Evolutionary conservation across 2,888 invertebrate genomes (phyloP).

Genomic region (Pharmacophagus antenor): DNA sequence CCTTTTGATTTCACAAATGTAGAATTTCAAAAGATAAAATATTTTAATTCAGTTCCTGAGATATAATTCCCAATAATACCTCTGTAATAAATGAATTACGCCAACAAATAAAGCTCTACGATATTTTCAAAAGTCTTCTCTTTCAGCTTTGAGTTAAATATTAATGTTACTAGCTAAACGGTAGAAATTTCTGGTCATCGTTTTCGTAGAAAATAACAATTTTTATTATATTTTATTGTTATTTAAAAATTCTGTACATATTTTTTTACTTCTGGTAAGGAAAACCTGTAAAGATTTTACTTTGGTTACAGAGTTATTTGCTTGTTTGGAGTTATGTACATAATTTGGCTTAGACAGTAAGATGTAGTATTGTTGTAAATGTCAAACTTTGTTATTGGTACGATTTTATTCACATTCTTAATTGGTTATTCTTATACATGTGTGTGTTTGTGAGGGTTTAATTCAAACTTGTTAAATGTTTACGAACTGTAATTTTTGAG

Average conservation of each 20-base stretch:
- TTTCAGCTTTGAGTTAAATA: neutral
- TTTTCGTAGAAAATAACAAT: neutral
- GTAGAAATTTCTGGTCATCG: neutral
- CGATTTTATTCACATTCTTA: neutral
- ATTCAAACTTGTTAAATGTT: constrained; percentile 7
- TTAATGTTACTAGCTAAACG: neutral
- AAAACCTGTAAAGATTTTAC: neutral
- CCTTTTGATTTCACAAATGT: too few species aligned
- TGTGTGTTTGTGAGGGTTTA: constrained; percentile 8
- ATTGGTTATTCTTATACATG: neutral
- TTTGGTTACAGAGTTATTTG: neutral
- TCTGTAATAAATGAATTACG: too few species aligned
- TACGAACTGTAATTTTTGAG: constrained; percentile 3
- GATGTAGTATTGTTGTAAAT: neutral
- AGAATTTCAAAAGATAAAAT: too few species aligned
- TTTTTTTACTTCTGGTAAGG: neutral
- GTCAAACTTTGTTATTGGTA: neutral
- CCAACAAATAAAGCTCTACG: neutral
- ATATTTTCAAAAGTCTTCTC: neutral
- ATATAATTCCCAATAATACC: too few species aligned
- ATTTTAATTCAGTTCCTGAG: too few species aligned
- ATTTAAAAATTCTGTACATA: neutral
- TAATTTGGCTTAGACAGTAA: neutral
- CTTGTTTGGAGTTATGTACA: neutral
- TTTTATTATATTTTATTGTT: neutral